A percentile compares a stretch with the other conserved stretches of the same genome.
Evolutionary conservation across 2,888 invertebrate genomes (phyloP).

Genomic region (Heliothis peltigera): DNA sequence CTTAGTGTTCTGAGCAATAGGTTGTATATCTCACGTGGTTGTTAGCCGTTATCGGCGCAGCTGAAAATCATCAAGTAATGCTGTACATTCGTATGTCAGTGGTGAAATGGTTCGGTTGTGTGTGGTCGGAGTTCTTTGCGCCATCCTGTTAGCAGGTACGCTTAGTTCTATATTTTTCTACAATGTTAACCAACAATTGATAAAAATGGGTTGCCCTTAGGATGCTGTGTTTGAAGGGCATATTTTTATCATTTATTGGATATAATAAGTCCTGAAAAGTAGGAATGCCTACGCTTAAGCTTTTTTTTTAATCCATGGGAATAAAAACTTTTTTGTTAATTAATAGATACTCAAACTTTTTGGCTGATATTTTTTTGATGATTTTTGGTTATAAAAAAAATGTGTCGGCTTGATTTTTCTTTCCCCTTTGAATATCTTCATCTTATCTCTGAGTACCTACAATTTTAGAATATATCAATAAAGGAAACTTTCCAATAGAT

Average conservation of each 20-base stretch:
- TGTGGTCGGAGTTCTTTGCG: conserved; percentile 20
- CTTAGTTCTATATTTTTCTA: conserved; percentile 11
- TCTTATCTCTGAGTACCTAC: not conserved
- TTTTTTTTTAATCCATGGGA: too few relatives aligned
- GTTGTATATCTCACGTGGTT: conserved; percentile 7
- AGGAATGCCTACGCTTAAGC: too few relatives aligned
- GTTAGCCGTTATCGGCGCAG: conserved; percentile 23
- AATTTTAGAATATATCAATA: not conserved
- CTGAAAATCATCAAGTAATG: not conserved
- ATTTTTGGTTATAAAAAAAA: too few relatives aligned
- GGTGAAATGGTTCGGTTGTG: conserved; percentile 50
- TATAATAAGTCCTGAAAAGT: too few relatives aligned
- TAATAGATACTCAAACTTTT: too few relatives aligned
- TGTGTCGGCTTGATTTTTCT: not conserved
- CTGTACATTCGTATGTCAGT: conserved; percentile 18
- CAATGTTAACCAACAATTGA: not conserved
- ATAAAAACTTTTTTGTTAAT: too few relatives aligned
- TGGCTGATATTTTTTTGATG: too few relatives aligned
- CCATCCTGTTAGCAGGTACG: conserved; percentile 50
- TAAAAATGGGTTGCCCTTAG: not conserved
- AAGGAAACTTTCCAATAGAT: not conserved
- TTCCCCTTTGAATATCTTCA: not conserved
- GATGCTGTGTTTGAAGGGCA: not conserved
- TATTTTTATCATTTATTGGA: too few relatives aligned
- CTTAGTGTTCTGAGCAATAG: conserved; percentile 14